Evolutionary conservation across 1,140 invertebrate species (phyloP), one percentile per base, ranked within the genome.

Genomic region (Cyclina sinensis): DNA sequence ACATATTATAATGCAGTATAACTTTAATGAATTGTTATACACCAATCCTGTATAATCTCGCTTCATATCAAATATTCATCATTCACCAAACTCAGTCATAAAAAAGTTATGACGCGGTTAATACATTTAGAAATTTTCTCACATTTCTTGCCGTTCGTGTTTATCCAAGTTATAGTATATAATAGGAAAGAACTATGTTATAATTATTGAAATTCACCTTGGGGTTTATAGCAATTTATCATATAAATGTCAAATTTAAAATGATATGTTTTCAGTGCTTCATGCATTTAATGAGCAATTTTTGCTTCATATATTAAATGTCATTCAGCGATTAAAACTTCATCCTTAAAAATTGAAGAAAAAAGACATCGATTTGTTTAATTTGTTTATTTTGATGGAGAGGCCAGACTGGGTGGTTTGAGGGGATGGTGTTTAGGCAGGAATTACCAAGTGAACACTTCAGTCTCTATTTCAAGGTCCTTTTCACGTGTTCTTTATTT

Each of bases 21-120:
- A 43, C 43, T 7, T 43, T 43, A 43, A 43, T 43, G 14, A 43
- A 43, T 43, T 43, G n/a, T 43, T 43, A 43, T 43, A 43, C 14
- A 43, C n/a, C n/a, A 62, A 57, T 57, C 51, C n/a, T 57, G 21
- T n/a, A 27, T 27, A 1, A n/a, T 62, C n/a, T 62, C 1, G 27
- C n/a, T 62, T 62, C 51, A 54, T 14, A 62, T 62, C 57, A 62
- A n/a, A 62, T 62, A 62, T 24, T 62, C n/a, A 62, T 27, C 18
- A 62, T 62, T 62, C 24, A 62, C 18, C 18, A 62, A 27, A 62
- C 5, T 62, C 57, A 62, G 57, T n/a, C 57, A 62, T 62, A n/a
- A 62, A 62, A n/a, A 62, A 62, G 57, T 62, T 62, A 62, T 62
- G 57, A 62, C n/a, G 57, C 57, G 57, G 57, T 62, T 62, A 62